Evolutionary conservation across 2,113 vertebrate species (phyloP), one percentile per base, ranked within the genome.

Genomic region (Vanacampus margaritifer): DNA sequence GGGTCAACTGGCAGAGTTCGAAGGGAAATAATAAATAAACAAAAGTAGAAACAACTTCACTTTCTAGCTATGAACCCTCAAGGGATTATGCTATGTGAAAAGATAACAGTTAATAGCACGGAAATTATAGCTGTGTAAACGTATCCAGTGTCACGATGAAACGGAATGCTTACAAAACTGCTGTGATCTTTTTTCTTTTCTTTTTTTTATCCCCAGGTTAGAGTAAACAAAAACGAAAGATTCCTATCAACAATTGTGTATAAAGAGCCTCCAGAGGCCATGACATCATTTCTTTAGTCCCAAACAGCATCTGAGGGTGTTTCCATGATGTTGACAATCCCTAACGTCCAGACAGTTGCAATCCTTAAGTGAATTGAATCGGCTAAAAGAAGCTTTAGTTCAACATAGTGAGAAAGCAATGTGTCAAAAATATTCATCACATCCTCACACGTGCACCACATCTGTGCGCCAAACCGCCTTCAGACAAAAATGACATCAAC

Each of bases 231-330:
- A 53, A 19, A n/a, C 21, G 2, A 11, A 23, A 53, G 51, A 54
- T 56, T 39, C 8, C 37, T 71, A 60, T 65, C 71, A 61, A 32
- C 57, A 51, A 57, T 19, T 54, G 9, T 24, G 50, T n/a, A 28
- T 10, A 14, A 53, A 66, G 58, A 53, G 69, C 24, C 62, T 45
- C 59, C 11, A 46, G 58, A 26, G 71, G 72, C 65, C 68, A 58
- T 45, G 68, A 72, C 36, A 64, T 56, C 51, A 19, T 50, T 50
- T 50, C 46, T 21, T 50, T 21, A 21, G 46, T n/a, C 61, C 59
- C 59, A 6, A 62, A 16, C 36, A 67, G 24, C 72, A 75, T 69
- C 76, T 75, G 68, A 57, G 45, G 32, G 21, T 19, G 23, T 32
- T 32, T 32, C n/a, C n/a, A n/a, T n/a, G n/a, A n/a, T n/a, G n/a